These are phyloP conservation scores for Sthenelais limicola DNA, from an alignment of 2,888 invertebrate species.

Conservation along the genomic window DNA sequence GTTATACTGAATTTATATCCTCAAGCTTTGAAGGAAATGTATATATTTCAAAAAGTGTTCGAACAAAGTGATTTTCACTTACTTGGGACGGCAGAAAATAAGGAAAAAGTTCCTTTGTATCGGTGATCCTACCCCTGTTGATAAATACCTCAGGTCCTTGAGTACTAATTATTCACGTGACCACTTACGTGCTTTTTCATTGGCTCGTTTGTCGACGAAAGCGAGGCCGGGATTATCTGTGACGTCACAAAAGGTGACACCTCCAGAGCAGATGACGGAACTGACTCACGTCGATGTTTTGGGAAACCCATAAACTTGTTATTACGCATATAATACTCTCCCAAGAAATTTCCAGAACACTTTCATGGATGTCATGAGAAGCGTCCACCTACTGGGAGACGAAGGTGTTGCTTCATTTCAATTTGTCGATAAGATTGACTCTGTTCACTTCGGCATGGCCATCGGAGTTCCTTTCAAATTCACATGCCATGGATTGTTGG, in stretches of 20 bases:
- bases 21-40: background rate
- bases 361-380: too few species aligned
- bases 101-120: conserved; percentile 12
- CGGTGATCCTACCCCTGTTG: conserved; percentile 12
- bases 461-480: too few species aligned
- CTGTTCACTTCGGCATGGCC: too few species aligned
- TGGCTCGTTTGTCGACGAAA: conserved; percentile 1
- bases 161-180: conserved; percentile 36
- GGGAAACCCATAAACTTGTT: too few species aligned
- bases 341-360: too few species aligned
- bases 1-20: background rate
- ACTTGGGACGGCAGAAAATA: conserved; percentile 28
- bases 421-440: too few species aligned
- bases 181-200: background rate
- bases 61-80: background rate
- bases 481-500: too few species aligned
- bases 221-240: conserved; percentile 12
- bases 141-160: conserved; percentile 37
- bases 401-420: too few species aligned
- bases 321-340: too few species aligned
- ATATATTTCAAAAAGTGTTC: background rate
- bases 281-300: too few species aligned
- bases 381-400: too few species aligned
- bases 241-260: conserved; percentile 37
- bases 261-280: too few species aligned